Evolutionary conservation across 2,888 invertebrate species (phyloP).

Genomic region (Galerucella pusilla): DNA sequence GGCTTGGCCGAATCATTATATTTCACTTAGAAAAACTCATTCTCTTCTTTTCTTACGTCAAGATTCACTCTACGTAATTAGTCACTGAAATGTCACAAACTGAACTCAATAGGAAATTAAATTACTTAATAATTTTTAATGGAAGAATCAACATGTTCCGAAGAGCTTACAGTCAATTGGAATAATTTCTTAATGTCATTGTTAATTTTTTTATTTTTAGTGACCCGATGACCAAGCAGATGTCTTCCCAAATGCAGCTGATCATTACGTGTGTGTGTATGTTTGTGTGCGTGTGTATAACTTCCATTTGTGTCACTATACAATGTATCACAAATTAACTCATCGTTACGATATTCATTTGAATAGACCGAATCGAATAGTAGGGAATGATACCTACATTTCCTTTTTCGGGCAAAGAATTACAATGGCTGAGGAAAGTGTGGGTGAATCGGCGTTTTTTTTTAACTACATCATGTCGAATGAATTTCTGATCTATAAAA

Average conservation of each 20-base stretch:
- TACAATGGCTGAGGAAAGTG: constrained; percentile 24
- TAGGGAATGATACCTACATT: constrained; percentile 26
- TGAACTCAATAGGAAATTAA: neutral
- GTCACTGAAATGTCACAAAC: neutral
- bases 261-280: constrained; percentile 23
- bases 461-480: neutral
- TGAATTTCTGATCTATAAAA: neutral
- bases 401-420: constrained; percentile 24
- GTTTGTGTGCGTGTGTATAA: constrained; percentile 20
- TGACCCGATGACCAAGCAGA: constrained; percentile 45
- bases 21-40: no score
- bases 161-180: constrained; percentile 34
- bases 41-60: no score
- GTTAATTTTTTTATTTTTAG: constrained; percentile 41
- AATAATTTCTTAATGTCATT: constrained; percentile 41
- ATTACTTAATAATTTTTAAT: constrained; percentile 13
- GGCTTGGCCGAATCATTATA: no score
- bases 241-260: constrained; percentile 41
- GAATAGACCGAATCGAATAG: constrained; percentile 30
- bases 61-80: neutral
- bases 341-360: constrained; percentile 27
- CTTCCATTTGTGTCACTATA: constrained; percentile 27
- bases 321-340: constrained; percentile 9
- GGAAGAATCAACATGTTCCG: constrained; percentile 15
- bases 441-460: constrained; percentile 16